phyloP scores from a whole-genome alignment of 2,113 vertebrate genomes.

The Myocastor coypus region DNA sequence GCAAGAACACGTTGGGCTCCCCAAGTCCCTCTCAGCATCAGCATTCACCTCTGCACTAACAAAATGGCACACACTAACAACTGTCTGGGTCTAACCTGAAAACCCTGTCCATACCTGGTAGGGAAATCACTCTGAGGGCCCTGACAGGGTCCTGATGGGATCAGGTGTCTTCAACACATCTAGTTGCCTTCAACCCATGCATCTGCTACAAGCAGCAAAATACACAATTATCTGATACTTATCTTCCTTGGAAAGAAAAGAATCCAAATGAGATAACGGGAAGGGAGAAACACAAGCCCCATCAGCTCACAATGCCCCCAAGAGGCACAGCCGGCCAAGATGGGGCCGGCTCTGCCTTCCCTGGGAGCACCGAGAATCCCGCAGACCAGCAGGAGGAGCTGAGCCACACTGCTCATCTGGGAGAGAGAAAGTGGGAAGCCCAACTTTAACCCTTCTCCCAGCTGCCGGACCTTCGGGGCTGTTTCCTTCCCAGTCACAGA shows the following conservation, averaged over 20 bases:
- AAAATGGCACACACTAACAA: slow-evolving; percentile 74
- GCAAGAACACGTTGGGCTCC: background rate
- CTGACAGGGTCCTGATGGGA: slow-evolving; percentile 38
- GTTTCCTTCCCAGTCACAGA: background rate
- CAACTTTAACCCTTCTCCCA: background rate
- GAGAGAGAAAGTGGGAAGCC: background rate
- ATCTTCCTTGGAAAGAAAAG: slow-evolving; percentile 47
- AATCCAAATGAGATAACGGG: background rate
- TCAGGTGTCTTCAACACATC: slow-evolving; percentile 52
- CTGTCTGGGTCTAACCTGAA: slow-evolving; percentile 61
- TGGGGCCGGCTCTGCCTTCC: background rate
- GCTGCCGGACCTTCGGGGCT: background rate
- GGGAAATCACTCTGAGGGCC: slow-evolving; percentile 67
- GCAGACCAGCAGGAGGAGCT: background rate
- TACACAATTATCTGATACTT: slow-evolving; percentile 43
- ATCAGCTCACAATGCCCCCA: background rate
- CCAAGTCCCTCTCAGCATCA: slow-evolving; percentile 43
- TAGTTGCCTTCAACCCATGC: slow-evolving; percentile 17
- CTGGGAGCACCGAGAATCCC: background rate
- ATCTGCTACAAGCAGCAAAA: slow-evolving; percentile 42
- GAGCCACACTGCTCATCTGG: background rate
- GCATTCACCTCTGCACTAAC: slow-evolving; percentile 66
- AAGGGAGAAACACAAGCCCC: background rate
- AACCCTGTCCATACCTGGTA: slow-evolving; percentile 55
- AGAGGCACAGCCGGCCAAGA: background rate